Conservation (phyloP, 2,113 vertebrate genomes). For the Microtus ochrogaster region DNA sequence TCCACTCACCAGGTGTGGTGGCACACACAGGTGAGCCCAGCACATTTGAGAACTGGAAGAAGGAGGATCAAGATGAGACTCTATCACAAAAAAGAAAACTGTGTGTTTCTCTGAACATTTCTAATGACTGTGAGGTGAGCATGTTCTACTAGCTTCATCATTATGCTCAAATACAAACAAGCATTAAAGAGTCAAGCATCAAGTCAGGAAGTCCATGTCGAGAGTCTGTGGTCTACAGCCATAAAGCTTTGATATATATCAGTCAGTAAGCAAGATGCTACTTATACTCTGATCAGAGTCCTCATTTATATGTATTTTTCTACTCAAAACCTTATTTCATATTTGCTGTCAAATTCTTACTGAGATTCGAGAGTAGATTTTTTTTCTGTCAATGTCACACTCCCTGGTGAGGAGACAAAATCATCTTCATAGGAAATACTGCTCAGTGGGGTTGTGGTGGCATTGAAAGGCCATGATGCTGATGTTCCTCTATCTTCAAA, state of each 20-base stretch:
- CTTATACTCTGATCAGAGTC: conserved; percentile 11
- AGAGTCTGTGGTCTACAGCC: background rate
- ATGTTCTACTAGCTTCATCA: background rate
- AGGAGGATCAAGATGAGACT: background rate
- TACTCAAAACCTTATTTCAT: background rate
- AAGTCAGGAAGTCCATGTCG: background rate
- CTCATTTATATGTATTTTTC: conserved; percentile 13
- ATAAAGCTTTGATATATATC: background rate
- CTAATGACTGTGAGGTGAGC: background rate
- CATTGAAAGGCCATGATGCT: conserved; percentile 80
- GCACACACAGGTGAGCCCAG: background rate
- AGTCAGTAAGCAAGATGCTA: conserved; percentile 49
- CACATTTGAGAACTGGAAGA: background rate
- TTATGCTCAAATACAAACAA: background rate
- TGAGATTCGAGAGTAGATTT: conserved; percentile 87
- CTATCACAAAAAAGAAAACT: background rate
- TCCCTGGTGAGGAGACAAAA: conserved; percentile 91
- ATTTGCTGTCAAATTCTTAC: conserved; percentile 83
- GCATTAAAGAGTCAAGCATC: conserved; percentile 16
- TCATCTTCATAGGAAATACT: conserved; percentile 93
- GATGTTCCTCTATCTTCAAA: conserved; percentile 87
- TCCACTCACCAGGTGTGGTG: background rate
- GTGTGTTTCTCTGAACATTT: background rate
- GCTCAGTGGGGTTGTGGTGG: conserved; percentile 84
- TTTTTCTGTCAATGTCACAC: conserved; percentile 87